phyloP scores from a whole-genome alignment of 2,888 invertebrate genomes.

The Drosophila monieri region DNA sequence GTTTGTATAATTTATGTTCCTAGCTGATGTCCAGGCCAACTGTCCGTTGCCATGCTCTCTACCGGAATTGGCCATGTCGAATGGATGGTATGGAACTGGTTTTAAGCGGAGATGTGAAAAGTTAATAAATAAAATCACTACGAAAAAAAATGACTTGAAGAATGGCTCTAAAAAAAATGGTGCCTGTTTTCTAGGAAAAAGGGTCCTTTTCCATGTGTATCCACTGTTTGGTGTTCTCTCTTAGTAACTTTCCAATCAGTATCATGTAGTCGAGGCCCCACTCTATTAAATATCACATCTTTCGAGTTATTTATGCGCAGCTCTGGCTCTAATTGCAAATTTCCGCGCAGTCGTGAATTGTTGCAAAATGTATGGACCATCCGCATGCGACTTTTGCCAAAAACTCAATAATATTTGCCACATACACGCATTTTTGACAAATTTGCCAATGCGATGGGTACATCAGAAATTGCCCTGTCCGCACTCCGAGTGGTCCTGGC shows the following conservation, averaged over 20 bases:
- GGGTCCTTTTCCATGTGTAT: too few relatives aligned
- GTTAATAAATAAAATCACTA: neutral
- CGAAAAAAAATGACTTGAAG: neutral
- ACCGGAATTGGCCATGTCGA: slow-evolving; percentile 2
- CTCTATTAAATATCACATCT: slow-evolving; percentile 8
- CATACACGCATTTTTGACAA: slow-evolving; percentile 30
- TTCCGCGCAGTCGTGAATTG: slow-evolving; percentile 70
- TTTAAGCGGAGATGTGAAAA: neutral
- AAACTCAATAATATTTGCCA: slow-evolving; percentile 64
- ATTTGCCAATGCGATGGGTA: slow-evolving; percentile 31
- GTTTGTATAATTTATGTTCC: slow-evolving; percentile 68
- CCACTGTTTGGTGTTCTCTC: too few relatives aligned
- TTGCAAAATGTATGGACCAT: slow-evolving; percentile 60
- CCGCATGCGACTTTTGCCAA: slow-evolving; percentile 34
- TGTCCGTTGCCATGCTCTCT: slow-evolving; percentile 26
- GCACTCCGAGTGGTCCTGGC: neutral
- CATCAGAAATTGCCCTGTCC: slow-evolving; percentile 21
- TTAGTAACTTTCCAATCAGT: neutral
- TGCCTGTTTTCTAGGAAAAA: neutral
- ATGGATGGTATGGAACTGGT: slow-evolving; percentile 6
- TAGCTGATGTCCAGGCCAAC: slow-evolving; percentile 46
- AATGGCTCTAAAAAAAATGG: neutral
- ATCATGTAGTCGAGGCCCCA: slow-evolving; percentile 1
- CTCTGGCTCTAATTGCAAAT: slow-evolving; percentile 70
- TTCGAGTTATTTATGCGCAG: slow-evolving; percentile 66